phyloP scores from a whole-genome alignment of 2,888 invertebrate genomes.

The Sinodicranocentrus sp. region DNA sequence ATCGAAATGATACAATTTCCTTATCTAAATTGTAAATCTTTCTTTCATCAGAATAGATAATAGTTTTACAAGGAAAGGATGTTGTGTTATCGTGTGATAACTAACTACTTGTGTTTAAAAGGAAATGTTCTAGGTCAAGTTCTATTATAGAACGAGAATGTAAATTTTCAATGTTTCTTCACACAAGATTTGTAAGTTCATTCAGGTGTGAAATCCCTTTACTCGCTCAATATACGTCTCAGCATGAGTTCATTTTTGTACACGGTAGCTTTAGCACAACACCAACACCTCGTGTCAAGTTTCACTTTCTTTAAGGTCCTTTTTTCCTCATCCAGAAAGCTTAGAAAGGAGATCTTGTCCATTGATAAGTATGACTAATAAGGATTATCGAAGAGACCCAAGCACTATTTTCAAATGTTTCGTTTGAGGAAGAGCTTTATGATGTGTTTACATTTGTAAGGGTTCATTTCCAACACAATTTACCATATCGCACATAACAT shows the following conservation, averaged over 20 bases:
- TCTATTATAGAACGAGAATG: background rate
- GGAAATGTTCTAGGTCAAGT: slow-evolving; percentile 10
- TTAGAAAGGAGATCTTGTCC: slow-evolving; percentile 39
- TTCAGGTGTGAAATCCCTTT: slow-evolving; percentile 62
- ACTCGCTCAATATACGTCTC: slow-evolving; percentile 54
- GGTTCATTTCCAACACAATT: slow-evolving; percentile 6
- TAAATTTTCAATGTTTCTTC: background rate
- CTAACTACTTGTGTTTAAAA: no score
- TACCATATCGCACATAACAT: slow-evolving; percentile 23
- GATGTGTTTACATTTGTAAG: slow-evolving; percentile 18
- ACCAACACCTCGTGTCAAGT: slow-evolving; percentile 51
- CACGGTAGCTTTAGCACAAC: background rate
- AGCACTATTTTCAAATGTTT: background rate
- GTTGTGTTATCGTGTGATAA: no score
- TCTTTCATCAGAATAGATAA: no score
- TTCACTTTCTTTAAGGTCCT: slow-evolving; percentile 59
- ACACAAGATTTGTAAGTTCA: slow-evolving; percentile 55
- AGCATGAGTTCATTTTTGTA: slow-evolving; percentile 41
- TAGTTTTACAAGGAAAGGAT: no score
- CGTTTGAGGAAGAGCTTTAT: background rate
- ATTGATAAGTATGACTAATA: slow-evolving; percentile 39
- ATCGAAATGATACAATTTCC: no score
- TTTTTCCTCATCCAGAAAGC: slow-evolving; percentile 43
- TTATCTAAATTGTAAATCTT: no score
- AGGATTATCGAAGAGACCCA: slow-evolving; percentile 8